Base-by-base conservation (phyloP, 2,888 invertebrate species). In the Phyllotreta cruciferae region DNA sequence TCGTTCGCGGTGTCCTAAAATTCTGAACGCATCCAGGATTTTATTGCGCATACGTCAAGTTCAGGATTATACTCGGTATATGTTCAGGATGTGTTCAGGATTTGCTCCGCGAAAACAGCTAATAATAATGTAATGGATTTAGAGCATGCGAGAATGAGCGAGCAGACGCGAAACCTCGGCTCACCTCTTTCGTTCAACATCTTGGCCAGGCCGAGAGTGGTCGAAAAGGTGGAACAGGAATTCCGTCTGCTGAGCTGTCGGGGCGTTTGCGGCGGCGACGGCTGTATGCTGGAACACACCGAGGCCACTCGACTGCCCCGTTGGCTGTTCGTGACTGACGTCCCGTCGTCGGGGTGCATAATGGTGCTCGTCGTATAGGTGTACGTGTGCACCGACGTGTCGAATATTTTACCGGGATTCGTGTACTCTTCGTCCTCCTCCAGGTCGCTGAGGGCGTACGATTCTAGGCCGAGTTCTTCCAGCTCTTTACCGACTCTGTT, bases 321-420 rank as follows among this genome's bases (percentile, higher is more conserved):
- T 41, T 86, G 80, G 71, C 86, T 87, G 45, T 85, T 82, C 2
- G 87, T 87, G 7, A 86, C 82, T 42, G 90, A 88, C 66, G 86
- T 89, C 8, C 90, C 90, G 80, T 94, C 94, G 78, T 93, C 93
- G 0, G 95, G 95, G 82, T 95, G 95, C 82, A 93, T 85, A 10
- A 96, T 93, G 65, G 90, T 92, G 77, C 95, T 92, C 77, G 92
- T 94, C 5, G 95, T 96, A 74, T 87, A 92, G 0, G 96, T 96
- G 77, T 91, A 95, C 6, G 94, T 86, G 67, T 92, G 91, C 60
- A 88, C 88, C 8, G 93, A 89, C 65, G 87, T 85, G 71, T 92
- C 92, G 77, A 92, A 89, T 62, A 90, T 85, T 79, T 90, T 89
- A 50, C 90, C 88, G 11, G 90, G 90, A 75, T 87, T 85, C 3